Base-by-base conservation (phyloP, 1,140 invertebrate species). In the Cecropterus lyciades region DNA sequence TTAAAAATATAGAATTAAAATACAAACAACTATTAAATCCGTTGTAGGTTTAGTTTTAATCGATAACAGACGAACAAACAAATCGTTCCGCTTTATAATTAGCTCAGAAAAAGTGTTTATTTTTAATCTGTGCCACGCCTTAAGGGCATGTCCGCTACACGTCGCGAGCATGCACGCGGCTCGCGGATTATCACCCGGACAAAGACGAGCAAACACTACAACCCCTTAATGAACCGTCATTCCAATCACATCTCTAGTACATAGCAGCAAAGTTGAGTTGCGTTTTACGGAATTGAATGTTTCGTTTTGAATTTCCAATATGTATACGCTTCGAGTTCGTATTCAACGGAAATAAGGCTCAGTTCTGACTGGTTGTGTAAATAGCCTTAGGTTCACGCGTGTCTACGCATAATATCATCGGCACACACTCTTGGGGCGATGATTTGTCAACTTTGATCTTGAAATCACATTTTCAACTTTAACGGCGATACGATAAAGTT, bases 331-430 rank as follows among this genome's bases (percentile, higher is more conserved):
- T 67, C 63, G n/a, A 37, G 70, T 66, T 57, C 43, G 20, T 79
- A 73, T 63, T 14, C 3, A 11, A 8, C 46, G 24, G 10, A 8
- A n/a, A 42, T 77, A 84, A 67, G 64, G 76, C 73, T 6, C 48
- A 56, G 53, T 77, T 83, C 80, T 57, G 59, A 70, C 66, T 76
- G 60, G 48, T 52, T 73, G 65, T 60, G 73, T 76, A 76, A 77
- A 75, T 72, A 84, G 79, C 77, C 67, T 73, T 73, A 75, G 73
- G 72, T 67, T 71, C 65, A 65, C 79, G 82, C 84, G 84, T 89
- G 86, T 82, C 86, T 80, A 79, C 79, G 86, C 84, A 89, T 89
- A 89, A 89, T 88, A 85, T 87, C 79, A 83, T 84, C 73, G 72
- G 73, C 79, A 76, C 76, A 84, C 79, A 84, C 80, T 79, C 73